Conservation (phyloP, 2,113 vertebrate species). For the Sebastes schlegelii region DNA sequence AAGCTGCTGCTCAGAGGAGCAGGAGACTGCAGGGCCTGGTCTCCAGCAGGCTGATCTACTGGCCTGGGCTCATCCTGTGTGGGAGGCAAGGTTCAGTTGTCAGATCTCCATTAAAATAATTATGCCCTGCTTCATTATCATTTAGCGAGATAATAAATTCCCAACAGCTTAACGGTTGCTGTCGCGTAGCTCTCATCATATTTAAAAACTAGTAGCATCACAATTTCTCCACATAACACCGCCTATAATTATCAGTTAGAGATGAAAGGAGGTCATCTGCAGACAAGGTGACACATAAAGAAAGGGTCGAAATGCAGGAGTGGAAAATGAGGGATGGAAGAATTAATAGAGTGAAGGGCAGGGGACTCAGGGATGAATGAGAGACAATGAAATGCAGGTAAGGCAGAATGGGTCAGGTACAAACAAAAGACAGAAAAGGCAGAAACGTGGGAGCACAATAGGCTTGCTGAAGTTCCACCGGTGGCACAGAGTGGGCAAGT, state of each 20-base stretch:
- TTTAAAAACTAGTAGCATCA: not conserved
- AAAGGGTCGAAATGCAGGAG: not conserved
- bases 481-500: no score
- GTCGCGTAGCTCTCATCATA: not conserved
- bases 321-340: not conserved
- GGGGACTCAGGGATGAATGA: not conserved
- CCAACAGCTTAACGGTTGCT: not conserved
- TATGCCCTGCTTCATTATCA: not conserved
- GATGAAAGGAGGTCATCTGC: conserved; percentile 4
- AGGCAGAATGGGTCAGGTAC: not conserved
- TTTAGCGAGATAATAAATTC: not conserved
- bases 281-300: not conserved
- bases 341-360: not conserved
- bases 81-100: conserved; percentile 3
- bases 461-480: not conserved
- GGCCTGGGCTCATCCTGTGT: conserved; percentile 85
- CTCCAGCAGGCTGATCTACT: conserved; percentile 83
- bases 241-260: not conserved
- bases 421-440: not conserved
- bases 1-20: conserved; percentile 81
- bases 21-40: conserved; percentile 79
- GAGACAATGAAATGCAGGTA: not conserved
- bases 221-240: no score
- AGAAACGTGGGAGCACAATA: not conserved
- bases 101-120: not conserved